Conservation (phyloP, 2,888 invertebrate species). For the Archips crataeganus region DNA sequence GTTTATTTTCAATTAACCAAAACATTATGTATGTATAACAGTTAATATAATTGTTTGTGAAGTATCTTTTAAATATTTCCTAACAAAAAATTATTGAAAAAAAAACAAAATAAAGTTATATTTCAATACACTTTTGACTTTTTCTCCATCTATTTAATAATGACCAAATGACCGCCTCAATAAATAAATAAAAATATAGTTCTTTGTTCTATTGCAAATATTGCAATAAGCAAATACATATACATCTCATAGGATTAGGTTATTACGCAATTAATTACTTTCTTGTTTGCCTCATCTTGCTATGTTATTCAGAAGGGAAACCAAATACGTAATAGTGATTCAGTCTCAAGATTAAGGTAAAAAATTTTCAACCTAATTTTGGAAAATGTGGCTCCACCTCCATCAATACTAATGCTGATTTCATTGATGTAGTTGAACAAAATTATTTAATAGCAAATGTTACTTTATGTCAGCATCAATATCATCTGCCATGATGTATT, state of each 20-base stretch:
- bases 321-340: not conserved
- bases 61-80: too few relatives aligned
- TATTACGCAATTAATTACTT: not conserved
- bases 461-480: conserved; percentile 60
- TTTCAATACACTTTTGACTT: not conserved
- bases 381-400: too few relatives aligned
- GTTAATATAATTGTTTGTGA: too few relatives aligned
- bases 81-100: too few relatives aligned
- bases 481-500: conserved; percentile 76
- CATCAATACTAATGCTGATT: too few relatives aligned
- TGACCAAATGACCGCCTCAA: not conserved
- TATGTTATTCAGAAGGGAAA: not conserved
- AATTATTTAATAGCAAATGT: not conserved
- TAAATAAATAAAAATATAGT: not conserved
- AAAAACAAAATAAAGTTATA: not conserved
- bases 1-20: too few relatives aligned
- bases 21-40: too few relatives aligned
- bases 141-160: not conserved
- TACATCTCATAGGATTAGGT: too few relatives aligned
- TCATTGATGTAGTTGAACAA: too few relatives aligned
- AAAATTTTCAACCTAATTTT: too few relatives aligned
- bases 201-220: too few relatives aligned
- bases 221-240: too few relatives aligned
- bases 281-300: not conserved
- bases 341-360: not conserved